These are phyloP conservation scores for Solenopsis invicta DNA, from an alignment of 1,140 invertebrate genomes.

Conservation along the genomic window DNA sequence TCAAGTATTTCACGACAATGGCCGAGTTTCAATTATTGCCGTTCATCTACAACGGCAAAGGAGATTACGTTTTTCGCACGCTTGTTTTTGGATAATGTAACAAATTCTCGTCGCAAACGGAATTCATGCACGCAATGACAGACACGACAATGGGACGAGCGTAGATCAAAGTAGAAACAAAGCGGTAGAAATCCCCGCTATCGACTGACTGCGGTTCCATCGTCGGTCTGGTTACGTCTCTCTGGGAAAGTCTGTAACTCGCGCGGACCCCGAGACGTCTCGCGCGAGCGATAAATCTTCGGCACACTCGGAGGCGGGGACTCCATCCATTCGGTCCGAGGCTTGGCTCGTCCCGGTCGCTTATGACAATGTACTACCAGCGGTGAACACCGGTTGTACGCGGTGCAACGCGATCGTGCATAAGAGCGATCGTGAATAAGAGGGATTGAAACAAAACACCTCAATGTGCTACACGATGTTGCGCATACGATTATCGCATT, in stretches of 20 bases:
- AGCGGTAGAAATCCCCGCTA: conserved; percentile 10
- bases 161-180: conserved; percentile 44
- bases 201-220: conserved; percentile 37
- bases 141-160: not conserved
- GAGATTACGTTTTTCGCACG: not conserved
- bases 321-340: conserved; percentile 70
- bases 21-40: not conserved
- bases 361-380: conserved; percentile 78
- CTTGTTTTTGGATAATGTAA: not conserved
- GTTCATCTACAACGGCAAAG: not conserved
- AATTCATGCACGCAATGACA: not conserved
- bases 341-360: conserved; percentile 57
- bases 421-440: conserved; percentile 32
- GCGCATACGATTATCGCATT: conserved; percentile 16
- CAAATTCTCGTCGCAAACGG: conserved; percentile 23
- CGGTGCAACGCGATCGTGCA: conserved; percentile 27
- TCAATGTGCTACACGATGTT: conserved; percentile 31
- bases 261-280: conserved; percentile 58
- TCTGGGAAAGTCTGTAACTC: conserved; percentile 78
- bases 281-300: conserved; percentile 79
- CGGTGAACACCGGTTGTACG: conserved; percentile 60
- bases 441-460: conserved; percentile 28
- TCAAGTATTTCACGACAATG: not conserved
- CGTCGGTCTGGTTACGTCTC: conserved; percentile 69
- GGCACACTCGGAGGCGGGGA: conserved; percentile 79